Conservation (phyloP, 2,113 vertebrate genomes). For the Grus americana region DNA sequence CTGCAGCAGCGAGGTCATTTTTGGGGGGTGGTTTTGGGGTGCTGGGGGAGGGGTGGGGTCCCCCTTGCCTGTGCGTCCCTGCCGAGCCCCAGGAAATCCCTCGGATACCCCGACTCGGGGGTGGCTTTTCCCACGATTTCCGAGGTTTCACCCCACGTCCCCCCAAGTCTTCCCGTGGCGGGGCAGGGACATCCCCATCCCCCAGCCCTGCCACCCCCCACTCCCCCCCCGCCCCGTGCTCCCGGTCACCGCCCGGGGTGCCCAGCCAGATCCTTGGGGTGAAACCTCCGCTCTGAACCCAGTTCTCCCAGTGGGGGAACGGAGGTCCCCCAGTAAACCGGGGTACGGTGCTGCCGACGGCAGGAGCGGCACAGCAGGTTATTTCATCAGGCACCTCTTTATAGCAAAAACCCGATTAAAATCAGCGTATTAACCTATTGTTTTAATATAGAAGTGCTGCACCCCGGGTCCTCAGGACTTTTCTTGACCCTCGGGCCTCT, state of each 20-base stretch:
- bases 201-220: background rate
- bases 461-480: background rate
- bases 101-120: no score
- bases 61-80: no score
- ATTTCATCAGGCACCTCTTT: background rate
- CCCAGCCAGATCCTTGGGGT: background rate
- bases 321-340: background rate
- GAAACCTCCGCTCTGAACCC: background rate
- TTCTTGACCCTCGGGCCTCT: background rate
- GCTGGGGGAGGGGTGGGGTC: no score
- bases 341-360: background rate
- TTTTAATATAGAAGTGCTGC: background rate
- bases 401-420: background rate
- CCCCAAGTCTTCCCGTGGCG: background rate
- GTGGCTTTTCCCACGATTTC: background rate
- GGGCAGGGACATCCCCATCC: background rate
- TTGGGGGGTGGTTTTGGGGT: no score
- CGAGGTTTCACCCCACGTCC: background rate
- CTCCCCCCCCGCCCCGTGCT: no score
- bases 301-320: background rate
- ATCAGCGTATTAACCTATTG: no score
- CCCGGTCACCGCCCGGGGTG: fast-evolving
- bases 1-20: no score
- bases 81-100: no score
- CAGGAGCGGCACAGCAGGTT: background rate